Percentiles rank a stretch among this genome's conserved stretches.
phyloP scores from a whole-genome alignment of 2,888 invertebrate species.

The Melipona beecheii region DNA sequence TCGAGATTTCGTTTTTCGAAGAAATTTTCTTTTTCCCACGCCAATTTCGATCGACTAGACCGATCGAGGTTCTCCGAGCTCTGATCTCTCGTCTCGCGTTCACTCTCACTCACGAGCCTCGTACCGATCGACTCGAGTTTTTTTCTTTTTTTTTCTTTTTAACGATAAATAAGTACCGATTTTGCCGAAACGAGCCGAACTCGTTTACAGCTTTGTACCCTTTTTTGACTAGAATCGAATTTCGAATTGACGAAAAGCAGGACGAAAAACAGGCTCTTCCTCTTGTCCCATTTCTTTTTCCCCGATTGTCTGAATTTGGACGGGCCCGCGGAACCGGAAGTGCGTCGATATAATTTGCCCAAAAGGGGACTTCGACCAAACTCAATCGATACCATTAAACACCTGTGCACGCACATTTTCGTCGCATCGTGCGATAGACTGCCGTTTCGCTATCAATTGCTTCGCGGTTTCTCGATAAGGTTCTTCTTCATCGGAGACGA shows the following conservation, averaged over 20 bases:
- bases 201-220: slow-evolving; percentile 80
- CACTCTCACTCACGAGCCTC: not conserved
- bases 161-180: slow-evolving; percentile 81
- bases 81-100: not conserved
- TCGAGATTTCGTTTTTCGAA: slow-evolving; percentile 31
- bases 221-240: slow-evolving; percentile 84
- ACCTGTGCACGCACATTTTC: slow-evolving; percentile 69
- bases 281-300: not conserved
- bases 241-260: slow-evolving; percentile 73
- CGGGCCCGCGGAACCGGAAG: slow-evolving; percentile 78
- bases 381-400: slow-evolving; percentile 82
- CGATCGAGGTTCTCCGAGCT: not conserved
- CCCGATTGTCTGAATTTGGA: slow-evolving; percentile 15
- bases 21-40: not conserved
- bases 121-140: slow-evolving; percentile 12
- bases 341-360: slow-evolving; percentile 83
- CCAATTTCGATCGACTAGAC: slow-evolving; percentile 32
- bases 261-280: slow-evolving; percentile 36
- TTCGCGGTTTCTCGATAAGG: slow-evolving; percentile 31
- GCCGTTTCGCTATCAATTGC: slow-evolving; percentile 39
- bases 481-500: slow-evolving; percentile 38
- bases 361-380: slow-evolving; percentile 84
- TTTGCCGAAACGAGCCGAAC: slow-evolving; percentile 68
- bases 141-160: not conserved
- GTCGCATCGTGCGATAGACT: slow-evolving; percentile 58